Percentiles rank a stretch among this genome's conserved stretches.
Conservation (phyloP, 2,888 invertebrate species). For the Yponomeuta cagnagella region DNA sequence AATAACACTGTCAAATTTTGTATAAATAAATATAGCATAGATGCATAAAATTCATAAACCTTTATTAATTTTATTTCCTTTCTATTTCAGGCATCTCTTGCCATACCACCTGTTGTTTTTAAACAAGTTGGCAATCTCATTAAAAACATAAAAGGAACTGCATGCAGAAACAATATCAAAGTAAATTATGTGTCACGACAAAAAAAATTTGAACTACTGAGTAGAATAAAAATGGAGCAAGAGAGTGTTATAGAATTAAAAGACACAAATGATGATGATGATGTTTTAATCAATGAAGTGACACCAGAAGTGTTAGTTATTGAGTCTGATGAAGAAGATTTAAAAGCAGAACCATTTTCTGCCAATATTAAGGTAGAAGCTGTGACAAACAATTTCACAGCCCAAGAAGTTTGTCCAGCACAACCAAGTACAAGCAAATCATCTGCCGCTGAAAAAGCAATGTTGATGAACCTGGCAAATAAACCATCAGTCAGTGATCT, state of each 20-base stretch:
- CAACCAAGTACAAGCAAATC: neutral
- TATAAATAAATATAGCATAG: too few relatives aligned
- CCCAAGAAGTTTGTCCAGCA: neutral
- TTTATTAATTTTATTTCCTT: neutral
- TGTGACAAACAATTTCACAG: neutral
- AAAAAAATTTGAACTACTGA: slow-evolving; percentile 1
- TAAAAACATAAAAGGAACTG: slow-evolving; percentile 37
- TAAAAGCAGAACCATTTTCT: neutral
- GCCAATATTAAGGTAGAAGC: neutral
- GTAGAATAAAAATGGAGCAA: slow-evolving; percentile 6
- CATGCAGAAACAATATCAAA: slow-evolving; percentile 35
- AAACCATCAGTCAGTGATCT: neutral
- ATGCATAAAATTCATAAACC: neutral
- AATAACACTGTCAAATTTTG: neutral
- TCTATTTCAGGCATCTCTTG: slow-evolving; percentile 38
- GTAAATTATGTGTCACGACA: slow-evolving; percentile 25
- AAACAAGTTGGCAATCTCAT: slow-evolving; percentile 38
- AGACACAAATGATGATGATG: slow-evolving; percentile 3
- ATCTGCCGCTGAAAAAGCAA: neutral
- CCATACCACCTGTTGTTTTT: slow-evolving; percentile 42
- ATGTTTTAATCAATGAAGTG: neutral
- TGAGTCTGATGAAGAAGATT: neutral
- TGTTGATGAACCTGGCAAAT: neutral
- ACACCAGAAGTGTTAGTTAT: neutral
- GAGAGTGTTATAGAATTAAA: slow-evolving; percentile 19